Evolutionary conservation across 2,888 invertebrate genomes (phyloP), one percentile per base, ranked within the genome.

Genomic region (Meghimatium bilineatum): DNA sequence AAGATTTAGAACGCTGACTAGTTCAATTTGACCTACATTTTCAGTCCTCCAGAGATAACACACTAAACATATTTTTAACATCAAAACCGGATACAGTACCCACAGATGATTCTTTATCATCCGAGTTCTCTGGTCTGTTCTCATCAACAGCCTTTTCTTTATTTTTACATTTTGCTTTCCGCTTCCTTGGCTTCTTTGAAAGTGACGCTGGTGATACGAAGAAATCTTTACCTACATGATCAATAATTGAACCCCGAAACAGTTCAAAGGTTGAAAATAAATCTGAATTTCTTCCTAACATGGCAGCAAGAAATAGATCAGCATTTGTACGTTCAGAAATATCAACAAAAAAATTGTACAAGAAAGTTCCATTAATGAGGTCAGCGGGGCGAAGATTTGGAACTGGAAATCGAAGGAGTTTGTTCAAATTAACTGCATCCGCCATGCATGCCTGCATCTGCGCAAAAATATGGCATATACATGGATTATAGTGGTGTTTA

Each of bases 361-460:
- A 78, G 85, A 92, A 91, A 6, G 91, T 90, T 10, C 92, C 91
- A 87, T 91, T 91, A 83, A 91, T 88, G 32, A 92, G 83, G 0
- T 81, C 44, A 23, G 90, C 88, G 34, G 90, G 89, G 66, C 71
- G 72, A 1, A 88, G 86, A 44, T 78, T 77, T 14, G 75, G 77
- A 3, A 92, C 84, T 0, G 92, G 92, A 34, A 78, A 85, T n/a
- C 80, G 82, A 14, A 93, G 87, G 32, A 94, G 85, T 75, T 90
- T 89, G 88, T 93, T 92, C n/a, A 93, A 85, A 81, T 91, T 88
- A 23, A 89, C 80, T 0, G 88, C 79, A 52, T 90, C 90, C 5
- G 89, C 82, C 20, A 92, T 85, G 75, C 92, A 92, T 1, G 92
- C 87, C 83, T 94, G 93, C 72, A 92, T 91, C 87, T 94, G 93